Conservation (phyloP, 2,797 vertebrate species). For the Choloepus didactylus region DNA sequence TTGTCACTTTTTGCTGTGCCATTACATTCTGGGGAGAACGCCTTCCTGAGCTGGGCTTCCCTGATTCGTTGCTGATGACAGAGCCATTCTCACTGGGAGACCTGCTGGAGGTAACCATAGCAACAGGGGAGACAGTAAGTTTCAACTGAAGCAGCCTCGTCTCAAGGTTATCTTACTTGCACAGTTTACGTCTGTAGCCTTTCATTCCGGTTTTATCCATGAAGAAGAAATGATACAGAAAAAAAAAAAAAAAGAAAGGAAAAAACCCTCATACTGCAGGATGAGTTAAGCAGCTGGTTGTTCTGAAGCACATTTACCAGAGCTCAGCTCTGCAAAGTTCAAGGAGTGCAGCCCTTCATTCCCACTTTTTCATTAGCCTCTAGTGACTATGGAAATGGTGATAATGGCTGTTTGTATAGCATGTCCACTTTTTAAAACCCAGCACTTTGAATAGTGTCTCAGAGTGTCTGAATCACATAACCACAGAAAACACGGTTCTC, state of each 20-base stretch:
- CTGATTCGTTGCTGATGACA: slow-evolving; percentile 97
- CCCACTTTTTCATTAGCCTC: slow-evolving; percentile 27
- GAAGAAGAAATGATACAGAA: slow-evolving; percentile 53
- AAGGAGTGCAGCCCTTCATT: neutral
- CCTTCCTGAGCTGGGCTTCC: slow-evolving; percentile 93
- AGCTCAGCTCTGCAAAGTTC: slow-evolving; percentile 38
- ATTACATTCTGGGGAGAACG: slow-evolving; percentile 94
- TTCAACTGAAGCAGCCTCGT: slow-evolving; percentile 85
- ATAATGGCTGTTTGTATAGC: neutral
- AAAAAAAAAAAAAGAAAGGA: slow-evolving; percentile 52
- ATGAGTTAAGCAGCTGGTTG: neutral
- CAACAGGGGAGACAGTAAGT: slow-evolving; percentile 95
- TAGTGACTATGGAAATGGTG: neutral
- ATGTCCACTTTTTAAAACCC: neutral
- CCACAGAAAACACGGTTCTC: neutral
- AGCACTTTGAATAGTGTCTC: neutral
- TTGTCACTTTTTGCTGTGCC: slow-evolving; percentile 95
- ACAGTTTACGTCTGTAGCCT: slow-evolving; percentile 80
- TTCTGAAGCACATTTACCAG: neutral
- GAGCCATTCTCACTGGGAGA: slow-evolving; percentile 97
- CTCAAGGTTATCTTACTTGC: slow-evolving; percentile 90
- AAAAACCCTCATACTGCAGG: neutral
- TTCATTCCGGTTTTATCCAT: slow-evolving; percentile 68
- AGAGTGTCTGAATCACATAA: neutral
- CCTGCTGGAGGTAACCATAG: slow-evolving; percentile 98